These are phyloP conservation scores for Agelaius tricolor DNA, from an alignment of 2,113 vertebrate species.

Conservation along the genomic window DNA sequence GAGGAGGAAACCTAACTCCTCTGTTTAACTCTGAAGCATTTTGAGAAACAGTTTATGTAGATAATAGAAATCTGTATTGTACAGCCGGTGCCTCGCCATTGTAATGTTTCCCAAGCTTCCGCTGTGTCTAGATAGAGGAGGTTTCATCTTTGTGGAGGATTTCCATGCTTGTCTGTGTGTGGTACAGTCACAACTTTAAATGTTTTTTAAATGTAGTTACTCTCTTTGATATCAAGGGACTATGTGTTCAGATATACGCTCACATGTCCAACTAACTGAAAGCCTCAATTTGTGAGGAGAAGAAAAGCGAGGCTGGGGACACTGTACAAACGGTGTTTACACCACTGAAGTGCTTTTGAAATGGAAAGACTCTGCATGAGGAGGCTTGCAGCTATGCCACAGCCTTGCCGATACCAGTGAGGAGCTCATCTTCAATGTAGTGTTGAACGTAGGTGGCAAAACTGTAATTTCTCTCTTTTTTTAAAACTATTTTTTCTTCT, in stretches of 20 bases:
- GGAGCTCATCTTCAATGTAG: constrained; percentile 87
- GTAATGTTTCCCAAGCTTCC: constrained; percentile 72
- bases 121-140: constrained; percentile 72
- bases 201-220: constrained; percentile 83
- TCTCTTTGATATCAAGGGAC: constrained; percentile 83
- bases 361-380: constrained; percentile 85
- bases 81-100: constrained; percentile 63
- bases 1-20: constrained; percentile 45
- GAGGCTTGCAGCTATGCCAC: constrained; percentile 80
- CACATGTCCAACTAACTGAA: constrained; percentile 84
- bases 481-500: constrained; percentile 88
- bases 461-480: constrained; percentile 87
- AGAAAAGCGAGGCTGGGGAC: constrained; percentile 85
- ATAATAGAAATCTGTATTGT: constrained; percentile 69
- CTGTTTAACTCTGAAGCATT: constrained; percentile 64
- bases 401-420: constrained; percentile 84
- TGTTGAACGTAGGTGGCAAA: constrained; percentile 87
- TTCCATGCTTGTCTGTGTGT: constrained; percentile 80
- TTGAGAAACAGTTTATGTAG: constrained; percentile 65
- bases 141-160: constrained; percentile 80
- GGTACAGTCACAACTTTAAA: constrained; percentile 80
- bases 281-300: constrained; percentile 83
- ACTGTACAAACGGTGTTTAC: constrained; percentile 86
- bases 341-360: constrained; percentile 86
- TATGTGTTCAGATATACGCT: constrained; percentile 80